Conservation (phyloP, 53 echinoderm and acorn worm genomes). For the Actinopyga echinites region DNA sequence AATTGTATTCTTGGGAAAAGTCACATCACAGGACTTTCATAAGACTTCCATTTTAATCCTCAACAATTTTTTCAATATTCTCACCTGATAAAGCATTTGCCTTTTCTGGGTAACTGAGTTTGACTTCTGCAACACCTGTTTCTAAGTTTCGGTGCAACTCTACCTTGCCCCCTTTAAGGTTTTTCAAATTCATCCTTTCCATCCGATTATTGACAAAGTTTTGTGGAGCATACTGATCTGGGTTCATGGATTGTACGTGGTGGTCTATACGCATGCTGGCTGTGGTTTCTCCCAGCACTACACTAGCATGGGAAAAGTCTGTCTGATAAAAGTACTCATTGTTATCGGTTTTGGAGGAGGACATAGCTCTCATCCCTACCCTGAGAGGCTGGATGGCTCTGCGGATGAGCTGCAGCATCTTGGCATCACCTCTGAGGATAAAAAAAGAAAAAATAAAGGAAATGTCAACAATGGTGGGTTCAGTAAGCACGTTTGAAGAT, state of each 20-base stretch:
- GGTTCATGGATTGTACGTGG: conserved; percentile 40
- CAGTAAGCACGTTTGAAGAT: no score
- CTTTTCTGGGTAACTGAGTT: conserved; percentile 72
- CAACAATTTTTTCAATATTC: not conserved
- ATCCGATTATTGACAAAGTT: conserved; percentile 70
- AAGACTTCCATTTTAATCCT: not conserved
- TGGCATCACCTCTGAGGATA: no score
- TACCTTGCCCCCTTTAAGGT: conserved; percentile 72
- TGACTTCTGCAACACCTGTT: conserved; percentile 80
- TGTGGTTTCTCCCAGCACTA: conserved; percentile 72
- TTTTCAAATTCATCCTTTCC: conserved; percentile 55
- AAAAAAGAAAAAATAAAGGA: no score
- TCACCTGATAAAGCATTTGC: conserved; percentile 91
- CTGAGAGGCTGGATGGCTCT: not conserved
- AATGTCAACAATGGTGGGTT: no score
- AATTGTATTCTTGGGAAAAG: no score
- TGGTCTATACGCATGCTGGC: conserved; percentile 76
- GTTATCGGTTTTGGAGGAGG: conserved; percentile 8
- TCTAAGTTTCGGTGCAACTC: conserved; percentile 63
- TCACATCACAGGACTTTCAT: no score
- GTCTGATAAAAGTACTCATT: conserved; percentile 67
- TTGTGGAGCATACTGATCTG: conserved; percentile 50
- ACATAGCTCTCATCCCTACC: not conserved
- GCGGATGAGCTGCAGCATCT: not conserved
- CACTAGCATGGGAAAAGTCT: conserved; percentile 65